phyloP scores from a whole-genome alignment of 2,888 invertebrate species.

The Eledona agricola region DNA sequence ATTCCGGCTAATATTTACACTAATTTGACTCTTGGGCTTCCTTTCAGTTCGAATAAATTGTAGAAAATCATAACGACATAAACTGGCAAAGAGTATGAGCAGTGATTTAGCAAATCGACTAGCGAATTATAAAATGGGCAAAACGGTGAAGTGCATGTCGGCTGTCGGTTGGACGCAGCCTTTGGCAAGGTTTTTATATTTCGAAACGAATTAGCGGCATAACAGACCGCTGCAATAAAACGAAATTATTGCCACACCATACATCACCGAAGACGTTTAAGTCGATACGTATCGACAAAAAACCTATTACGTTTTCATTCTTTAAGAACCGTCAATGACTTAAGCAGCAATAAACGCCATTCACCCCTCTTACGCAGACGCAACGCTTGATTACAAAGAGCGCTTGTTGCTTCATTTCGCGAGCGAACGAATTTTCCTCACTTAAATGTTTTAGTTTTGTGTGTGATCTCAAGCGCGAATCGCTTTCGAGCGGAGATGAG shows the following conservation, averaged over 20 bases:
- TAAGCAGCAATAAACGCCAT: conserved; percentile 51
- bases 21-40: too few relatives aligned
- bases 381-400: conserved; percentile 28
- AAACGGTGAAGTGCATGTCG: conserved; percentile 22
- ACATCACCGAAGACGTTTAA: conserved; percentile 54
- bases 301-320: conserved; percentile 51
- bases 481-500: conserved; percentile 44
- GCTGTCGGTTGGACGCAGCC: conserved; percentile 37
- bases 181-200: conserved; percentile 43
- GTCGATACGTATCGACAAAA: conserved; percentile 50
- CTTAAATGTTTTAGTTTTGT: conserved; percentile 35
- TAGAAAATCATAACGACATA: too few relatives aligned
- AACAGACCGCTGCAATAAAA: conserved; percentile 48
- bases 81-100: too few relatives aligned
- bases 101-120: too few relatives aligned
- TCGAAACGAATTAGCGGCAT: conserved; percentile 48
- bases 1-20: too few relatives aligned
- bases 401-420: conserved; percentile 11
- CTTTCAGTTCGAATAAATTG: too few relatives aligned
- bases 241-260: conserved; percentile 52
- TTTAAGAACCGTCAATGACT: conserved; percentile 49
- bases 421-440: conserved; percentile 17
- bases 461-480: conserved; percentile 35
- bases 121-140: too few relatives aligned
- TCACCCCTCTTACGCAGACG: conserved; percentile 52